A percentile compares a stretch with the other conserved stretches of the same genome.
Evolutionary conservation across 2,797 vertebrate species (phyloP).

Genomic region (Agapornis canus): DNA sequence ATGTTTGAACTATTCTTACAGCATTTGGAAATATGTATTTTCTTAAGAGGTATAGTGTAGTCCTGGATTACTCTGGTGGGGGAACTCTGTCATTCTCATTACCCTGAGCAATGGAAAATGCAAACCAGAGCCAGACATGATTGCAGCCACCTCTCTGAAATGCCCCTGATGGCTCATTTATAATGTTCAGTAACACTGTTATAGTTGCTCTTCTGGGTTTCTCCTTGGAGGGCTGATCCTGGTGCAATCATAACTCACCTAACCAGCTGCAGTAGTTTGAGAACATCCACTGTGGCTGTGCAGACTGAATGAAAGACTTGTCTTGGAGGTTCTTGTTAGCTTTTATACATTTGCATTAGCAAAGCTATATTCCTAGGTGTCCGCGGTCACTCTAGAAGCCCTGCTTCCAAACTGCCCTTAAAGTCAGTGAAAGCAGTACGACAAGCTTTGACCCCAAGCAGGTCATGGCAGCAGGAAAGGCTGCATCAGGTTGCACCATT

Average conservation of each 20-base stretch:
- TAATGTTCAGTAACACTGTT: neutral
- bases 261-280: neutral
- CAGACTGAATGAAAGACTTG: rapidly evolving
- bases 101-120: neutral
- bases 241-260: neutral
- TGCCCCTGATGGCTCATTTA: neutral
- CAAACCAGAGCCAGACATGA: neutral
- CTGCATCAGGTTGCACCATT: rapidly evolving
- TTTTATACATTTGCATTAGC: neutral
- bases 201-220: neutral
- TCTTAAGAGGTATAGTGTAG: neutral
- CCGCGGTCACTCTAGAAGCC: rapidly evolving
- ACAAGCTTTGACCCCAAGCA: rapidly evolving
- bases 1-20: neutral
- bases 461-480: rapidly evolving
- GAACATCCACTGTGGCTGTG: neutral
- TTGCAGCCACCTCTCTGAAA: neutral
- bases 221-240: neutral
- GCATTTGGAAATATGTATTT: neutral
- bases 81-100: neutral
- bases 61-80: neutral
- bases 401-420: neutral
- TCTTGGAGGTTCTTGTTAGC: neutral
- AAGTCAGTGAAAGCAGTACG: neutral
- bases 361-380: neutral